Evolutionary conservation across 1,140 invertebrate species (phyloP).

Genomic region (Lasioglossum albipes): DNA sequence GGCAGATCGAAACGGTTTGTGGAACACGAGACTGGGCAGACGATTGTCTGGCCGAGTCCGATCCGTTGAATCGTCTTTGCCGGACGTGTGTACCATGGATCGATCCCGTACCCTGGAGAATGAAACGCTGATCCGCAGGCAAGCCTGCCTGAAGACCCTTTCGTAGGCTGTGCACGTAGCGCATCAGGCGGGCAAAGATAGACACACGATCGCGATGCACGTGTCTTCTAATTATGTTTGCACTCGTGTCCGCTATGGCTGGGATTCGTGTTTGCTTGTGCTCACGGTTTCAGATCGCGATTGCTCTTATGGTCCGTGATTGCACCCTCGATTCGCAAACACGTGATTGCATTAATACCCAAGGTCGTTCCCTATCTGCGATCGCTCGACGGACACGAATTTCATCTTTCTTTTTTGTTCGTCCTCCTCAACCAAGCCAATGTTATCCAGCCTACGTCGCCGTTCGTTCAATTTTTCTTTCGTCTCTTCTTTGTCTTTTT

Average conservation of each 20-base stretch:
- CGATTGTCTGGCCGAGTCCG: conserved; percentile 32
- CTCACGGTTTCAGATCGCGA: conserved; percentile 3
- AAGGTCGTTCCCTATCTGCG: not conserved
- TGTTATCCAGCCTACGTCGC: not conserved
- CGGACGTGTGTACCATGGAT: conserved; percentile 45
- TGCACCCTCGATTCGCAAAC: conserved; percentile 27
- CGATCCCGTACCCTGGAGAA: conserved; percentile 30
- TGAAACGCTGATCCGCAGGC: conserved; percentile 19
- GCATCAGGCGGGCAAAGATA: conserved; percentile 38
- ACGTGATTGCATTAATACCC: conserved; percentile 1
- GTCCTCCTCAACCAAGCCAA: not conserved
- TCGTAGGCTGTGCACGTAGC: not conserved
- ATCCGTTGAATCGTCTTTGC: conserved; percentile 54
- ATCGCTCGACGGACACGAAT: not conserved
- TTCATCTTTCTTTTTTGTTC: not conserved
- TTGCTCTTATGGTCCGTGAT: conserved; percentile 32
- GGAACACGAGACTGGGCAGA: conserved; percentile 37
- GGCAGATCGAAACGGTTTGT: conserved; percentile 19
- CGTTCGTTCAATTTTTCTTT: not conserved
- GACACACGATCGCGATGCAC: conserved; percentile 30
- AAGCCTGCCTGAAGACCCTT: not conserved
- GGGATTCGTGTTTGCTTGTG: conserved; percentile 10
- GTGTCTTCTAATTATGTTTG: conserved; percentile 54
- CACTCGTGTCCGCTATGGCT: conserved; percentile 6
- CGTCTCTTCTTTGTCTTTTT: not conserved